These are phyloP conservation scores for Orthosia gracilis DNA, from an alignment of 2,888 invertebrate species.

Conservation along the genomic window DNA sequence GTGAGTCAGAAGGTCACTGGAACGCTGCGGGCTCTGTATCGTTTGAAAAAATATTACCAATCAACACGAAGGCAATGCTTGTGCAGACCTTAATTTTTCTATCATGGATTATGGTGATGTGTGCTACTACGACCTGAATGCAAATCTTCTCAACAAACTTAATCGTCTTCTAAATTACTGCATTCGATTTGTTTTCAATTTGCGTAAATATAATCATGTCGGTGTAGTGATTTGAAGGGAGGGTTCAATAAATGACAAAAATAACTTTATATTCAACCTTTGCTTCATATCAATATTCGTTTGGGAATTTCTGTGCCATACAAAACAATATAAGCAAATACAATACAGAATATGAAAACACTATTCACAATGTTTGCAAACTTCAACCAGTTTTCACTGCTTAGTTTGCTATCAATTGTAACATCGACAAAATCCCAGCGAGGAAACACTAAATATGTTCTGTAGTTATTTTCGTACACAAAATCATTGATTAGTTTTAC, in stretches of 20 bases:
- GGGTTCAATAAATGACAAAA: neutral
- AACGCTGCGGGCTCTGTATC: too few relatives aligned
- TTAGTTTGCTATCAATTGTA: constrained; percentile 20
- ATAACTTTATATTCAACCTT: neutral
- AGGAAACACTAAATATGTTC: constrained; percentile 66
- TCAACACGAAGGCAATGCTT: too few relatives aligned
- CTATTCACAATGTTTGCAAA: constrained; percentile 72
- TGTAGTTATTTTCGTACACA: constrained; percentile 60
- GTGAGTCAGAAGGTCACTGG: too few relatives aligned
- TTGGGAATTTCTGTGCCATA: constrained; percentile 69
- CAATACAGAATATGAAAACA: constrained; percentile 55
- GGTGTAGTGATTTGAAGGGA: too few relatives aligned
- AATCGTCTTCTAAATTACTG: too few relatives aligned
- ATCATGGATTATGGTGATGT: too few relatives aligned
- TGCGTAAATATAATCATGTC: too few relatives aligned
- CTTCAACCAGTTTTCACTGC: constrained; percentile 65
- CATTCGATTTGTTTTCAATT: too few relatives aligned
- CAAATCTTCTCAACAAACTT: too few relatives aligned
- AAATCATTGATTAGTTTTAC: constrained; percentile 65
- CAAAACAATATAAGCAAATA: constrained; percentile 66
- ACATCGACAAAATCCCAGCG: constrained; percentile 61
- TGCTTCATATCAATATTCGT: constrained; percentile 20
- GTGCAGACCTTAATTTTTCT: too few relatives aligned
- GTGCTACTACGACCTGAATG: too few relatives aligned
- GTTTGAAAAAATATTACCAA: too few relatives aligned